Evolutionary conservation across 2,113 vertebrate species (phyloP), one percentile per base, ranked within the genome.

Genomic region (Vulpes vulpes): DNA sequence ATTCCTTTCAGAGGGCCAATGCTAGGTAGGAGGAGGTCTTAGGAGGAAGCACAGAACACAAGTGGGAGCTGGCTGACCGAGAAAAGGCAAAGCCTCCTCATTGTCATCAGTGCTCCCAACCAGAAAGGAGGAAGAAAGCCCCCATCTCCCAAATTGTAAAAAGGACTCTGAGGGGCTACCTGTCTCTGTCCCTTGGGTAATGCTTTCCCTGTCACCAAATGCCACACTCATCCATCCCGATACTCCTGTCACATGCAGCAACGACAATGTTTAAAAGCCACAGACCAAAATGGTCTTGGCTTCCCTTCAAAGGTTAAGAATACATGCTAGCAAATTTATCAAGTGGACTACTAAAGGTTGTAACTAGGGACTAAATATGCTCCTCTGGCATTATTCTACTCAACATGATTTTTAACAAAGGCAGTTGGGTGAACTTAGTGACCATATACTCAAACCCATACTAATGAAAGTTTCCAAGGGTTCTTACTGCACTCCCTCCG

Each of bases 381-480:
- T 96, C 89, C 38, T 87, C 92, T 69, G 35, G 62, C 93, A 94
- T 81, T 82, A 80, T 76, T 71, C 80, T 92, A 92, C 76, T 97
- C 96, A 78, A 94, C 95, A 1, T 90, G 51, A 94, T 60, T 96
- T 95, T 76, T 89, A 91, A 73, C 19, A 96, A 27, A 96, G 38
- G 94, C 53, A 11, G 85, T 16, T 95, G 91, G 76, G 88, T 96
- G 80, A 97, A 91, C 86, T 95, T 32, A 87, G 97, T 20, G 11
- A 92, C 62, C 0, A 49, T 92, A 86, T 95, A 84, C 62, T 96
- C 67, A 51, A 91, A 59, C 0, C 8, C 83, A 79, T 12, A 51
- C 11, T 83, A 79, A 69, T 71, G 84, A 86, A 84, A 95, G 91
- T 27, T 49, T 43, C 0, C 73, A 91, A 73, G 71, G 79, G n/a